Evolutionary conservation across 1,140 invertebrate genomes (phyloP), one percentile per base, ranked within the genome.

Genomic region (Holcopasites calliopsidis): DNA sequence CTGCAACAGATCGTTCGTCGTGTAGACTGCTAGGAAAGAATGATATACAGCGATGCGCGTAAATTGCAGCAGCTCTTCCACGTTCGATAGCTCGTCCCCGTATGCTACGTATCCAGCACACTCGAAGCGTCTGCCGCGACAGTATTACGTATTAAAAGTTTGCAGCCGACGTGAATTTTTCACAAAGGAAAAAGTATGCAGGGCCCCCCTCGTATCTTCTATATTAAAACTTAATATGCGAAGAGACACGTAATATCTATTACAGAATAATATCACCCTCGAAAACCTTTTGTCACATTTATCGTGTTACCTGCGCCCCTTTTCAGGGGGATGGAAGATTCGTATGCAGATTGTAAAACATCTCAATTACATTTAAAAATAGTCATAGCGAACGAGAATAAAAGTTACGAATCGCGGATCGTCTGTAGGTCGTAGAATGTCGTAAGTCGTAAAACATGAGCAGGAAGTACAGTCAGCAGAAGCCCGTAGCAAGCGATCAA

Each of bases 141-240:
- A 40, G 64, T 83, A 82, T 82, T 76, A 82, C 82, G 83, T 85
- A 85, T 85, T 85, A 85, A 85, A 85, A 82, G 74, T 82, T 85
- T n/a, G 83, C 83, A 85, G 72, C 79, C 76, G 73, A 77, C 77
- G 84, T 80, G 76, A 85, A 85, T 82, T 83, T 83, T 83, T 85
- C 84, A 85, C 84, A 85, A 86, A 83, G 79, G 84, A 77, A 84
- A 82, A 79, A 83, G 76, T 83, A 80, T 77, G 83, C 74, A 64
- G 68, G 62, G 79, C 69, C 61, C 62, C 60, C 49, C 79, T 86
- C 85, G 79, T 85, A 79, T 85, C 84, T 83, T 83, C 75, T 80
- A 85, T 85, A 85, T 86, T 85, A 84, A 85, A 86, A 82, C 83
- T 75, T 85, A 85, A 85, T 86, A 85, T 84, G 76, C 76, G 77